A percentile compares a stretch with the other conserved stretches of the same genome.
phyloP scores from a whole-genome alignment of 2,113 vertebrate species.

The Sylvietta virens region DNA sequence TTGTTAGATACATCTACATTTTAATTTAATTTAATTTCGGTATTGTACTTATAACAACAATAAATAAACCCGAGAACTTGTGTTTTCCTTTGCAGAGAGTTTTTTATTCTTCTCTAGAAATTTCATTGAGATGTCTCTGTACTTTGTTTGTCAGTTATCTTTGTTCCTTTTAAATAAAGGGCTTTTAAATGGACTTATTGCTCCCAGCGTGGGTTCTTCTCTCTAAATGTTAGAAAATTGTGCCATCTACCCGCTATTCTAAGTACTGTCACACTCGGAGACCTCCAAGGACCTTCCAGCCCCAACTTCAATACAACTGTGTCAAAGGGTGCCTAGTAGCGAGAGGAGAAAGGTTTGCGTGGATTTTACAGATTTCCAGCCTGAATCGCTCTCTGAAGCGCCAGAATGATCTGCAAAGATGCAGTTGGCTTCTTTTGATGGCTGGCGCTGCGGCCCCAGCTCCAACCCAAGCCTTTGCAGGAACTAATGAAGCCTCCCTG shows the following conservation, averaged over 20 bases:
- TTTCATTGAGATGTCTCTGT: slow-evolving; percentile 84
- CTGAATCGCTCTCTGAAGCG: slow-evolving; percentile 58
- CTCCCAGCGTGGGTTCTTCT: slow-evolving; percentile 80
- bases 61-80: slow-evolving; percentile 55
- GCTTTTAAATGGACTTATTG: slow-evolving; percentile 86
- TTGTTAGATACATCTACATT: neutral
- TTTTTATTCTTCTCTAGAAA: slow-evolving; percentile 72
- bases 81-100: slow-evolving; percentile 67
- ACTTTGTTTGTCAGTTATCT: slow-evolving; percentile 83
- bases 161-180: slow-evolving; percentile 88
- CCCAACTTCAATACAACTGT: slow-evolving; percentile 79
- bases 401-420: slow-evolving; percentile 46
- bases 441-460: neutral
- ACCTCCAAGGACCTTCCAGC: slow-evolving; percentile 85
- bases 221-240: slow-evolving; percentile 99
- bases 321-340: slow-evolving; percentile 71
- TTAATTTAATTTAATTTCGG: slow-evolving; percentile 62
- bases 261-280: slow-evolving; percentile 92
- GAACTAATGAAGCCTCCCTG: slow-evolving; percentile 36
- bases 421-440: slow-evolving; percentile 29
- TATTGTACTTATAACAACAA: slow-evolving; percentile 39
- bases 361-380: slow-evolving; percentile 67
- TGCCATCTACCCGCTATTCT: slow-evolving; percentile 99
- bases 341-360: slow-evolving; percentile 64
- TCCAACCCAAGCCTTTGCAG: neutral